Evolutionary conservation across 2,113 vertebrate genomes (phyloP), one percentile per base, ranked within the genome.

Genomic region (Peromyscus maniculatus): DNA sequence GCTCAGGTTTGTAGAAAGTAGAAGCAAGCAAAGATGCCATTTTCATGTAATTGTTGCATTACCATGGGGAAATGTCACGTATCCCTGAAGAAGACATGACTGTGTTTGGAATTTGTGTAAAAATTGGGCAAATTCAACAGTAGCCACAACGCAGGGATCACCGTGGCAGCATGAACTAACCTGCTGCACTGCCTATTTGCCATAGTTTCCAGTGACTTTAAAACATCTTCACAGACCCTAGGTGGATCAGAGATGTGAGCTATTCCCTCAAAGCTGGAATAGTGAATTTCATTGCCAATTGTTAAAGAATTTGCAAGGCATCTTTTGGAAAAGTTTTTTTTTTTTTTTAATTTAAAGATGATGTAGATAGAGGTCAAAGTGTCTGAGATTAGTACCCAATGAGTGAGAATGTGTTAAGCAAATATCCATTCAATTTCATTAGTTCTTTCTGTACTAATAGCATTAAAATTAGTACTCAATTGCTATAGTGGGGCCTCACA

Each of bases 361-460:
- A 79, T 31, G 62, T 52, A 91, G 82, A 72, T 33, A 24, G 93
- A 92, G 21, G 87, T 97, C 33, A 92, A 82, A 95, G 43, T 95
- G 87, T 94, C 84, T 43, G 79, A 87, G 87, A 93, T 78, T 36
- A 95, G 71, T 92, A 43, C 12, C n/a, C 87, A 91, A 95, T 72
- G 91, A 82, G 36, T 64, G 55, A 94, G 84, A 93, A 39, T 69
- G 26, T 91, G 46, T 64, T 77, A 74, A 69, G 64, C 92, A 93
- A 92, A 96, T 74, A 82, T 9, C 55, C 33, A 97, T 87, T 94
- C 62, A 75, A 92, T 97, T 97, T 94, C 90, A 95, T 93, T 75
- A 92, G 36, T 72, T 84, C 66, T 91, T 96, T 93, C n/a, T 95
- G 64, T 69, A 91, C 43, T 94, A 93, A 64, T 75, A 57, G 12